Evolutionary conservation across 2,888 invertebrate species (phyloP).

Genomic region (Kuschelorhynchus macadamiae): DNA sequence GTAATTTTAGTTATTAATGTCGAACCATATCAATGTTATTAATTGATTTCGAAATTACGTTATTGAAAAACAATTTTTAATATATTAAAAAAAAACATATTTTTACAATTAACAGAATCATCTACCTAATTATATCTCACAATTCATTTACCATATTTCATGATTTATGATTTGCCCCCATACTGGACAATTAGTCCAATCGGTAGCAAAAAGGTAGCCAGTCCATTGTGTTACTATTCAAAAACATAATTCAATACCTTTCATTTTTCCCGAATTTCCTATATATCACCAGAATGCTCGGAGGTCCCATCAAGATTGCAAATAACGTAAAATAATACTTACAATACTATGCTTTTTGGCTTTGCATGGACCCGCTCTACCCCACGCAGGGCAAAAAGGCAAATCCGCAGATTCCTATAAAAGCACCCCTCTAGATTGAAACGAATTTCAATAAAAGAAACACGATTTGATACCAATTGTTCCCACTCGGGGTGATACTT

Average conservation of each 20-base stretch:
- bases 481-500: constrained; percentile 39
- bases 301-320: too few species aligned
- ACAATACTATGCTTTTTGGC: constrained; percentile 8
- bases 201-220: neutral
- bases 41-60: too few species aligned
- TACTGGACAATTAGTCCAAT: neutral
- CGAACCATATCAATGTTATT: too few species aligned
- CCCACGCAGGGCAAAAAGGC: constrained; percentile 29
- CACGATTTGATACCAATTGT: constrained; percentile 40
- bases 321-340: neutral
- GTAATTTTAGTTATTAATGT: too few species aligned
- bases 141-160: too few species aligned
- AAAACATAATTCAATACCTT: neutral
- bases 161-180: too few species aligned
- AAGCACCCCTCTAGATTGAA: constrained; percentile 33
- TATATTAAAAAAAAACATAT: too few species aligned
- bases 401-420: constrained; percentile 23
- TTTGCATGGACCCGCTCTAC: constrained; percentile 12
- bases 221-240: neutral
- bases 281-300: too few species aligned
- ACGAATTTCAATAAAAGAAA: constrained; percentile 42
- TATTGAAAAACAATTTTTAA: too few species aligned
- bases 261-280: too few species aligned
- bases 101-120: too few species aligned
- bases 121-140: too few species aligned